Conservation (phyloP, 1,140 invertebrate genomes). For the Drosophila neocordata region DNA sequence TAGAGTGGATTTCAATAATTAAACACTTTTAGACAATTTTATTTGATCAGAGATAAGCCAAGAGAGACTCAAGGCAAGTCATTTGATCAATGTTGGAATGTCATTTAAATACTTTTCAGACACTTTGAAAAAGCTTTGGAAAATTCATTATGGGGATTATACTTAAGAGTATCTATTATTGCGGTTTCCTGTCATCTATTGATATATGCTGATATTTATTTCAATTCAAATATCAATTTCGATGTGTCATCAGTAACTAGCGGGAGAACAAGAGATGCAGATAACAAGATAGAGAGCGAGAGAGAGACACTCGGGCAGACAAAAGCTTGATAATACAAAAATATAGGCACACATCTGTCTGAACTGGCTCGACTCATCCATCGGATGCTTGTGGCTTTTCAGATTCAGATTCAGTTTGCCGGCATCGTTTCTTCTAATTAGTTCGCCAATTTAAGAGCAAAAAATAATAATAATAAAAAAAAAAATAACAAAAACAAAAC, state of each 20-base stretch:
- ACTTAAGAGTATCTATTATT: not conserved
- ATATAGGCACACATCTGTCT: conserved; percentile 1
- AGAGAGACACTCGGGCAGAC: conserved; percentile 19
- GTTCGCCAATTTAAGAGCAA: conserved; percentile 57
- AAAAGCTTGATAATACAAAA: conserved; percentile 56
- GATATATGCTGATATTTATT: not conserved
- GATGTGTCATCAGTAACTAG: not conserved
- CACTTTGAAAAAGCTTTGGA: not conserved
- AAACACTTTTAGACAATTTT: not conserved
- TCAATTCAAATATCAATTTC: not conserved
- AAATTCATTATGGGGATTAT: not conserved
- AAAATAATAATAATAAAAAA: too few relatives aligned
- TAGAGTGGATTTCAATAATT: not conserved
- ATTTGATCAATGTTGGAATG: not conserved
- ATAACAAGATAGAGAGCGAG: not conserved
- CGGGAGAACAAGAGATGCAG: not conserved
- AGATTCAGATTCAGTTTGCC: conserved; percentile 54
- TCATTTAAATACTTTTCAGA: not conserved
- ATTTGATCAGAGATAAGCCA: not conserved
- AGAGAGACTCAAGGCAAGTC: not conserved
- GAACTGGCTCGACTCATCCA: conserved; percentile 21
- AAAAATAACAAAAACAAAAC: conserved; percentile 18
- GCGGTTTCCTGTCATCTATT: not conserved
- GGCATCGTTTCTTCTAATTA: conserved; percentile 71
- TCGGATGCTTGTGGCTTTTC: conserved; percentile 31